Conservation (phyloP, 1,140 invertebrate species). For the Pseudomyrmex cubaensis region DNA sequence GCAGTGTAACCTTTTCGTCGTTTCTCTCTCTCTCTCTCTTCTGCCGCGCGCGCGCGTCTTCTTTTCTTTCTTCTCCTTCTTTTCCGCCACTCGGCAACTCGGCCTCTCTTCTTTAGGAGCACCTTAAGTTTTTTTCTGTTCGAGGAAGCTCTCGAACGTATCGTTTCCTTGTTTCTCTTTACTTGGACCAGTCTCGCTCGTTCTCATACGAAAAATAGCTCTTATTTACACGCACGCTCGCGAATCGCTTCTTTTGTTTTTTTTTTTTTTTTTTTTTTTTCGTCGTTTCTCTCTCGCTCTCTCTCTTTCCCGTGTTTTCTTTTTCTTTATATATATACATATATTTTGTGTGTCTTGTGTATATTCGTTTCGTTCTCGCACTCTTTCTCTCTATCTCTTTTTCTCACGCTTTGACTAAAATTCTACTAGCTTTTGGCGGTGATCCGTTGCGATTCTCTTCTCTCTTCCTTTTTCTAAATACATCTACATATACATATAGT, state of each 20-base stretch:
- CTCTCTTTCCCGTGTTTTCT: constrained; percentile 17
- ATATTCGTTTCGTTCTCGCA: constrained; percentile 25
- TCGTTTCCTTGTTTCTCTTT: constrained; percentile 57
- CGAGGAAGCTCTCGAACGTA: constrained; percentile 60
- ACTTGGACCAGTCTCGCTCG: constrained; percentile 56
- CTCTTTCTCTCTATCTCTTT: constrained; percentile 16
- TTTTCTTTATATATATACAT: constrained; percentile 41
- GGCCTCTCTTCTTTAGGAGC: constrained; percentile 17
- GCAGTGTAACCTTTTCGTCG: constrained; percentile 37
- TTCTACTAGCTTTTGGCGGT: constrained; percentile 65
- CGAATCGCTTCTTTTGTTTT: constrained; percentile 9
- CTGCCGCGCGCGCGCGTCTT: constrained; percentile 26
- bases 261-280: constrained; percentile 1
- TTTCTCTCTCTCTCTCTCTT: constrained; percentile 16
- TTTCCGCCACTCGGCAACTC: constrained; percentile 42
- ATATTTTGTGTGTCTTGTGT: constrained; percentile 11
- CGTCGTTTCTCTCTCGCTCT: constrained; percentile 22
- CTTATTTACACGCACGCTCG: constrained; percentile 71
- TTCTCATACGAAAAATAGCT: constrained; percentile 74
- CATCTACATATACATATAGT: constrained; percentile 47
- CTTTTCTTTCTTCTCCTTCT: constrained; percentile 27
- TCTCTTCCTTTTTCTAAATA: constrained; percentile 39
- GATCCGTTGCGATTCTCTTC: constrained; percentile 57
- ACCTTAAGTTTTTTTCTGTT: constrained; percentile 58
- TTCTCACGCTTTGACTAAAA: constrained; percentile 45